phyloP scores from a whole-genome alignment of 2,888 invertebrate species.

The Patella caerulea region DNA sequence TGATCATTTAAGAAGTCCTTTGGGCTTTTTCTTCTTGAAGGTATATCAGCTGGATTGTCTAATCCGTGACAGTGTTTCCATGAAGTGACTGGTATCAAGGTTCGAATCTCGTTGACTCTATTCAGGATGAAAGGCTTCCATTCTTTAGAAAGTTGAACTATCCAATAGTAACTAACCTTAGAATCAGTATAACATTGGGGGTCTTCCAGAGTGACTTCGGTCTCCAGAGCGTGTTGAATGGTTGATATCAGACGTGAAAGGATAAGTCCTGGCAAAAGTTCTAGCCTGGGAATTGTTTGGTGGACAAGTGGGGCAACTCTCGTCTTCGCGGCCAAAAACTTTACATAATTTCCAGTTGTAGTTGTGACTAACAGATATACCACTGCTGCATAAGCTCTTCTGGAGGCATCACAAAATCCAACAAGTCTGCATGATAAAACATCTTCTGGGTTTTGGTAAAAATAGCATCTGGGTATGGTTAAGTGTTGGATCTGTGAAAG shows the following conservation, averaged over 20 bases:
- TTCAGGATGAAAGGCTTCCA: neutral
- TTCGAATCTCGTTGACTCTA: conserved; percentile 4
- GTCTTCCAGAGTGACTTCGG: neutral
- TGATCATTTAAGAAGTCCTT: neutral
- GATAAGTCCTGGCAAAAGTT: neutral
- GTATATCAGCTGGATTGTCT: neutral
- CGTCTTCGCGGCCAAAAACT: neutral
- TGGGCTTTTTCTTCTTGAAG: neutral
- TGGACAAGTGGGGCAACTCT: neutral
- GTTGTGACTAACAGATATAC: neutral
- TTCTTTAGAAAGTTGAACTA: neutral
- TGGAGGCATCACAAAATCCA: neutral
- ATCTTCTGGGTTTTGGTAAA: neutral
- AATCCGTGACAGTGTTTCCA: neutral
- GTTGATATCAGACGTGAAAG: conserved; percentile 1
- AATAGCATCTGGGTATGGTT: neutral
- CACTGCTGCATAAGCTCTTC: neutral
- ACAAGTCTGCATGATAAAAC: neutral
- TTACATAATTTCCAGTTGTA: neutral
- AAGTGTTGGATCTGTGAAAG: neutral
- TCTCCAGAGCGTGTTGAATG: neutral
- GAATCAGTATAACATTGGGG: neutral
- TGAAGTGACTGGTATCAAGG: neutral
- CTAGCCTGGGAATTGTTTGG: neutral
- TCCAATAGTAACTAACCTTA: neutral